Evolutionary conservation across 2,888 invertebrate genomes (phyloP), one percentile per base, ranked within the genome.

Genomic region (Synergus umbraculus): DNA sequence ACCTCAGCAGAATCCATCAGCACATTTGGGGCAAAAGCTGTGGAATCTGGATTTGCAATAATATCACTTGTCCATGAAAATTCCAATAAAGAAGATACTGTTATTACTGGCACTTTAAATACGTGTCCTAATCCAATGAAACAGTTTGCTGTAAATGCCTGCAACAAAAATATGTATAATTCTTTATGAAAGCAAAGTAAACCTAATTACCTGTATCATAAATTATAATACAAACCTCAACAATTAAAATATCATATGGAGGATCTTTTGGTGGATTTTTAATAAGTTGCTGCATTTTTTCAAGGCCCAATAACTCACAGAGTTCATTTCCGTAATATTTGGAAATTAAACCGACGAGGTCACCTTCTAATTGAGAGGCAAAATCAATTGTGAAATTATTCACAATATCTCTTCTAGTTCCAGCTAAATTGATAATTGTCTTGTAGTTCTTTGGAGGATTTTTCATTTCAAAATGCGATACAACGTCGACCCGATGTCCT

Each of bases 401-500:
- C 15, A 83, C 79, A 10, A 85, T 7, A 1, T 9, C 81, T 13
- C 78, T 15, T 78, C 80, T 79, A 7, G 86, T 83, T 0, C 86
- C 84, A 0, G 78, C 82, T 10, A 88, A 84, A 54, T 91, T 82
- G 5, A 91, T 87, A 76, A 93, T 87, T 79, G 92, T 91, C 1
- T 86, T 89, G 67, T 92, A 89, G 85, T 91, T 92, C 4, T 86
- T 76, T 37, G 89, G 86, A 60, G 87, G 85, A 22, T 89, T 85
- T 79, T 90, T 88, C 43, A 88, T 76, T 0, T 92, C 91, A 78
- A 91, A 91, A 73, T 91, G 90, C 58, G 92, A 89, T 8, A 90
- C 83, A 0, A 91, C 89, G 46, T 91, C 90, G 12, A 93, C 92
- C 82, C 92, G 92, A 82, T 94, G 94, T 0, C 93, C 93, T 8